phyloP scores from a whole-genome alignment of 2,888 invertebrate species.

The Cryptus viduatorius region DNA sequence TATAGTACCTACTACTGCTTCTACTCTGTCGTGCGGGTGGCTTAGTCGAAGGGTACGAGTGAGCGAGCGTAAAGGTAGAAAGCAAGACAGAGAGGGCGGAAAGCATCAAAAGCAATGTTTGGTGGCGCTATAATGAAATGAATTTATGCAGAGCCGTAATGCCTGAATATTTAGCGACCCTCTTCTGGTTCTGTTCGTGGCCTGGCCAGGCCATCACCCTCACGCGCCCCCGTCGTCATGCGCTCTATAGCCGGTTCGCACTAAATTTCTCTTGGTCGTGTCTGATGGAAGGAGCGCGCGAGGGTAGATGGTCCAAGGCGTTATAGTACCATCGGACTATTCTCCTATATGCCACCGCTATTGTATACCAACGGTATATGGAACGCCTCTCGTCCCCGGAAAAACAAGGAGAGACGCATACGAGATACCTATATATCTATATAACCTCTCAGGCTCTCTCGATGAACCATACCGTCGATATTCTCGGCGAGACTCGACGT shows the following conservation, averaged over 20 bases:
- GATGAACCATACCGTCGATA: constrained; percentile 39
- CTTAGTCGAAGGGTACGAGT: constrained; percentile 71
- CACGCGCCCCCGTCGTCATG: constrained; percentile 36
- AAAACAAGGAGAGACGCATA: constrained; percentile 38
- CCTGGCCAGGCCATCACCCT: constrained; percentile 77
- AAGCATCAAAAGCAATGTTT: constrained; percentile 87
- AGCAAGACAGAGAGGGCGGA: constrained; percentile 73
- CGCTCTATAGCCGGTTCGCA: constrained; percentile 45
- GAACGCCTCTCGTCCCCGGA: constrained; percentile 25
- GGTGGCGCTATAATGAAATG: constrained; percentile 88
- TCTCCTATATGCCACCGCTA: constrained; percentile 7
- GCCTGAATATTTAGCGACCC: constrained; percentile 85
- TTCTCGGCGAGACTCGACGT: background rate
- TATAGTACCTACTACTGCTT: constrained; percentile 33
- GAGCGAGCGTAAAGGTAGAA: constrained; percentile 22
- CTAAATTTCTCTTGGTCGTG: constrained; percentile 44
- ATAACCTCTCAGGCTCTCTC: constrained; percentile 4
- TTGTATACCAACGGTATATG: constrained; percentile 9
- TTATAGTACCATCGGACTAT: constrained; percentile 20
- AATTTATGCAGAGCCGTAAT: constrained; percentile 89
- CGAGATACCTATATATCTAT: constrained; percentile 11
- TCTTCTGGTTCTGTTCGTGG: constrained; percentile 83
- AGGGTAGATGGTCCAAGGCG: constrained; percentile 25
- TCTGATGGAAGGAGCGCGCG: constrained; percentile 22
- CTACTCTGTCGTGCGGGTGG: constrained; percentile 71